Base-by-base conservation (phyloP, 2,113 vertebrate genomes). In the Picathartes gymnocephalus region DNA sequence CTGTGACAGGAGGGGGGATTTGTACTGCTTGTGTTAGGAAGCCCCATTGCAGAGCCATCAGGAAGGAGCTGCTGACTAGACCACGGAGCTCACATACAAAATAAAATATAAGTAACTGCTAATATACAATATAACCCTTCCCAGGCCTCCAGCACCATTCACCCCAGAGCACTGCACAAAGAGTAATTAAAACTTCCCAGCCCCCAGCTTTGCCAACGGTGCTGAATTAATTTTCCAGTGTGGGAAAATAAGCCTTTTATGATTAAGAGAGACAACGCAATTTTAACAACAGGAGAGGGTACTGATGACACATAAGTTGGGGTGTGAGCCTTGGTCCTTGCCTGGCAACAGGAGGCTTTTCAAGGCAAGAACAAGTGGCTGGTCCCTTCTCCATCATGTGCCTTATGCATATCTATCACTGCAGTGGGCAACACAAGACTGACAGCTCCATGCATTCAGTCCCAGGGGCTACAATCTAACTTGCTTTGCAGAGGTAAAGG, bases 211-310 rank as follows among this genome's bases (percentile, higher is more conserved):
- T 83, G 90, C 85, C 90, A 88, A 12, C 0, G 1, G 87, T 40
- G 44, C 64, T 85, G 87, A 92, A 91, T 91, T 95, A 7, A 92
- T 90, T 93, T 96, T 48, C 76, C 85, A 78, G 82, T 51, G 71
- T 83, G 90, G 93, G 89, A 90, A 95, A 93, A 92, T 35, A 83
- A 96, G 64, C 35, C 57, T 83, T 83, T 21, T 50, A 25, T 78
- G 84, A 90, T 88, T 87, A 87, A 80, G 84, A 88, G 28, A 92
- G 61, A 65, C 86, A 79, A 81, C 0, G 0, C 27, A 77, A 44
- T 77, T 80, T 62, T 42, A 85, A n/a, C 61, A 64, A 44, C 79
- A 70, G 86, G 60, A 69, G 61, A 68, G 71, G 64, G 77, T 61
- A 35, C 33, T 62, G 48, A 10, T 73, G 82, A 92, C 70, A 86